Evolutionary conservation across 2,888 invertebrate species (phyloP).

Genomic region (Andrena minutula): DNA sequence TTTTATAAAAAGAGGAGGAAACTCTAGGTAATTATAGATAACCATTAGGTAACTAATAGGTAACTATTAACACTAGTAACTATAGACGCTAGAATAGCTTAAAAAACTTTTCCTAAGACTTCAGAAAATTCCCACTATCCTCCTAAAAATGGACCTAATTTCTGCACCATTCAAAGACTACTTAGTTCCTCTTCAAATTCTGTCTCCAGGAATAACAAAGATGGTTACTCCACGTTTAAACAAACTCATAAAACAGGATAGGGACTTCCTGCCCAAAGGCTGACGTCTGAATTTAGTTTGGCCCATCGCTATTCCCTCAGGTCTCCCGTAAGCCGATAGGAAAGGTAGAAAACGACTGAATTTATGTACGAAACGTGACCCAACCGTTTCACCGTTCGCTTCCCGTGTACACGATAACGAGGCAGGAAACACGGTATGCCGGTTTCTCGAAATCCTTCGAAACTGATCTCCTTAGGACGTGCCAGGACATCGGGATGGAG

Average conservation of each 20-base stretch:
- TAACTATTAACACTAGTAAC: too few species aligned
- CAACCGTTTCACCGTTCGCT: conserved; percentile 66
- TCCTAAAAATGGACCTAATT: too few species aligned
- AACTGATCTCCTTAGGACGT: conserved; percentile 75
- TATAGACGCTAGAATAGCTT: too few species aligned
- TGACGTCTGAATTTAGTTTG: conserved; percentile 33
- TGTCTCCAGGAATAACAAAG: neutral
- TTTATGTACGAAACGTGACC: conserved; percentile 77
- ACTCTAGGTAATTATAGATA: too few species aligned
- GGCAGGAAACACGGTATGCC: conserved; percentile 52
- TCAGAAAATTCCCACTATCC: too few species aligned
- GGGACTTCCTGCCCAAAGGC: neutral
- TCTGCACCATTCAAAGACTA: too few species aligned
- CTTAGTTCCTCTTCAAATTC: neutral
- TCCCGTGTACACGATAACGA: conserved; percentile 73
- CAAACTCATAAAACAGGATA: neutral
- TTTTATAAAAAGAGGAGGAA: too few species aligned
- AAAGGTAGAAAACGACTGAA: conserved; percentile 52
- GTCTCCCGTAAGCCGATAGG: conserved; percentile 13
- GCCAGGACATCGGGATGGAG: conserved; percentile 69
- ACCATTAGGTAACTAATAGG: too few species aligned
- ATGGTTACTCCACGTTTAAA: neutral
- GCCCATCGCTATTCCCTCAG: neutral
- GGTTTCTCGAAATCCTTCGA: conserved; percentile 74
- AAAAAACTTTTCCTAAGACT: too few species aligned